A percentile compares a stretch with the other conserved stretches of the same genome.
These are phyloP conservation scores for Papilio xuthus DNA, from an alignment of 1,140 invertebrate genomes.

Conservation along the genomic window DNA sequence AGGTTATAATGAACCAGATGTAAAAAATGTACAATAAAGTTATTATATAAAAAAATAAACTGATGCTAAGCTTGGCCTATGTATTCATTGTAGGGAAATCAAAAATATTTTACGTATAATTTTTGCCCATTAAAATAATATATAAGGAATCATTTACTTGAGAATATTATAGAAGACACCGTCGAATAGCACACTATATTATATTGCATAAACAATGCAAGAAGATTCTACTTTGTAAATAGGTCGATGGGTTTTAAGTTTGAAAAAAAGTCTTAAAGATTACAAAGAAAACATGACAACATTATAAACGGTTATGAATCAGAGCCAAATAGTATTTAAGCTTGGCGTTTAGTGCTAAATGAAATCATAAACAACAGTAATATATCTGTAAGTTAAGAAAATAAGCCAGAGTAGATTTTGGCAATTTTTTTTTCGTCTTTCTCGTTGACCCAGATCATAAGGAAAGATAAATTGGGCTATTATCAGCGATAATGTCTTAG, in stretches of 20 bases:
- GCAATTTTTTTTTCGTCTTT: not conserved
- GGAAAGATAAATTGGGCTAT: constrained; percentile 6
- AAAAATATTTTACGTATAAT: too few relatives aligned
- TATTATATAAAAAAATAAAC: too few relatives aligned
- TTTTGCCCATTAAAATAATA: too few relatives aligned
- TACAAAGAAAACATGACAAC: not conserved
- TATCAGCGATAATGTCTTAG: constrained; percentile 2
- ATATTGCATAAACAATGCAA: too few relatives aligned
- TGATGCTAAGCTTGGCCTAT: too few relatives aligned
- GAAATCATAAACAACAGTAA: constrained; percentile 1
- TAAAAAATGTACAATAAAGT: too few relatives aligned
- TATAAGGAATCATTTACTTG: too few relatives aligned
- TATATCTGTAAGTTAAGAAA: not conserved
- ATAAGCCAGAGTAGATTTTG: not conserved
- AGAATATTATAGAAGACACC: too few relatives aligned
- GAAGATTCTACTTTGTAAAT: not conserved
- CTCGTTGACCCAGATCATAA: not conserved
- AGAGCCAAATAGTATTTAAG: not conserved
- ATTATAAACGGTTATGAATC: not conserved
- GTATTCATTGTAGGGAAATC: too few relatives aligned
- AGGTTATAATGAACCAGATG: too few relatives aligned
- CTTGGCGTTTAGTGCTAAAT: not conserved
- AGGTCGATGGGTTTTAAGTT: not conserved
- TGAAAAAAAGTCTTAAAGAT: not conserved
- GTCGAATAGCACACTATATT: too few relatives aligned